Evolutionary conservation across 2,888 invertebrate genomes (phyloP).

Genomic region (Auanema sp.): DNA sequence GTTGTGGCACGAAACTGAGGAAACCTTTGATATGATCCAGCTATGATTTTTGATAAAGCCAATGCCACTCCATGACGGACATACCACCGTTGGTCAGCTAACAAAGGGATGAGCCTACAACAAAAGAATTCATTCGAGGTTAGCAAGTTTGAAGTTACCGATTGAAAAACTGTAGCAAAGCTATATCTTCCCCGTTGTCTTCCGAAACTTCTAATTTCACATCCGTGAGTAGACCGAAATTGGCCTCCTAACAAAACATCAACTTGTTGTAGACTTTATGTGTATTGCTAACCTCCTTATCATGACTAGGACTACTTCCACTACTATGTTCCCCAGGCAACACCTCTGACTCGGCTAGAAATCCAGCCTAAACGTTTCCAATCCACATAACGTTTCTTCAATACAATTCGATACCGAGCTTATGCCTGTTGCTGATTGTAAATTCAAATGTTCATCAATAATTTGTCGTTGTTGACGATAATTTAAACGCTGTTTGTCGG

Average conservation of each 20-base stretch:
- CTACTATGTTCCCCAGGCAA: conserved; percentile 1
- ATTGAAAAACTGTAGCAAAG: conserved; percentile 8
- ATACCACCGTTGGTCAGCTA: conserved; percentile 53
- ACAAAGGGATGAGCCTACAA: conserved; percentile 17
- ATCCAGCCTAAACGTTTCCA: not conserved
- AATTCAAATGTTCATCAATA: conserved; percentile 55
- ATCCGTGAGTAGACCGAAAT: not conserved
- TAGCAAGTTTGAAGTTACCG: not conserved
- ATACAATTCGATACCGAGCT: conserved; percentile 23
- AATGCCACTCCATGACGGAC: conserved; percentile 54
- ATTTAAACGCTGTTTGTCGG: conserved; percentile 10
- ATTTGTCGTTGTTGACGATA: conserved; percentile 44
- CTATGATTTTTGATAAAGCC: conserved; percentile 42
- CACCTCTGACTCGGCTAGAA: conserved; percentile 4
- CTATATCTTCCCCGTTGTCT: not conserved
- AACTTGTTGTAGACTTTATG: no score
- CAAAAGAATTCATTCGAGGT: not conserved
- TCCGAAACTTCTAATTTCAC: not conserved
- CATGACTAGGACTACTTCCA: not conserved
- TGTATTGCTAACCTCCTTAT: no score
- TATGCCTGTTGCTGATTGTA: conserved; percentile 30
- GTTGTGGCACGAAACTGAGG: not conserved
- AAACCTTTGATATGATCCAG: conserved; percentile 19
- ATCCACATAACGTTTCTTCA: not conserved
- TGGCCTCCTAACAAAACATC: no score